Conservation (phyloP, 2,797 vertebrate genomes). For the Myotis findleyi region DNA sequence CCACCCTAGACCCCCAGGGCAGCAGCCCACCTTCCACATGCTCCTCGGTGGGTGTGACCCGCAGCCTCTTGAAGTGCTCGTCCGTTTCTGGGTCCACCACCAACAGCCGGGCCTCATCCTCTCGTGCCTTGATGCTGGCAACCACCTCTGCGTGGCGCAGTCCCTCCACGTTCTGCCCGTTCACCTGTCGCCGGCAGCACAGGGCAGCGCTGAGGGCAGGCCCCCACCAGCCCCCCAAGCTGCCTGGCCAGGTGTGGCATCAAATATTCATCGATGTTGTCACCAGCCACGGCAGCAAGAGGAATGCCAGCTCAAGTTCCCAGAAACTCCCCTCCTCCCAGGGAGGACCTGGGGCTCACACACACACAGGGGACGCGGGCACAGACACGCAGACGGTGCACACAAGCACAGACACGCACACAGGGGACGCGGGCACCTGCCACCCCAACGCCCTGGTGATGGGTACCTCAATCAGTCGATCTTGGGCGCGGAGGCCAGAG, state of each 20-base stretch:
- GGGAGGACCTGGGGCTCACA: neutral
- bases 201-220: neutral
- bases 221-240: slow-evolving; percentile 22
- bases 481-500: slow-evolving; percentile 92
- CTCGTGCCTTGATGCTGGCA: slow-evolving; percentile 90
- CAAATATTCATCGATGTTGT: slow-evolving; percentile 86
- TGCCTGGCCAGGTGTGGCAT: slow-evolving; percentile 75
- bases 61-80: slow-evolving; percentile 92
- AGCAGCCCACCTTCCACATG: slow-evolving; percentile 90
- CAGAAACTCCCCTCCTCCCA: slow-evolving; percentile 34
- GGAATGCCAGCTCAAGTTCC: slow-evolving; percentile 81
- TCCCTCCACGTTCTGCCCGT: slow-evolving; percentile 91
- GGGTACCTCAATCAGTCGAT: slow-evolving; percentile 94
- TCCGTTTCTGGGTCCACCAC: slow-evolving; percentile 95
- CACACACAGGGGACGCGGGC: neutral
- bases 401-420: neutral
- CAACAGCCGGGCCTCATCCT: slow-evolving; percentile 91
- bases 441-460: neutral
- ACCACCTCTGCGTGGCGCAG: slow-evolving; percentile 96
- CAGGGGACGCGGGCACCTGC: neutral
- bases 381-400: neutral
- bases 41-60: slow-evolving; percentile 89
- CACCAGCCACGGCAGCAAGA: slow-evolving; percentile 39
- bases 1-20: neutral
- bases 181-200: slow-evolving; percentile 89